These are phyloP conservation scores for Carduelis carduelis DNA, from an alignment of 2,797 vertebrate species.

Conservation along the genomic window DNA sequence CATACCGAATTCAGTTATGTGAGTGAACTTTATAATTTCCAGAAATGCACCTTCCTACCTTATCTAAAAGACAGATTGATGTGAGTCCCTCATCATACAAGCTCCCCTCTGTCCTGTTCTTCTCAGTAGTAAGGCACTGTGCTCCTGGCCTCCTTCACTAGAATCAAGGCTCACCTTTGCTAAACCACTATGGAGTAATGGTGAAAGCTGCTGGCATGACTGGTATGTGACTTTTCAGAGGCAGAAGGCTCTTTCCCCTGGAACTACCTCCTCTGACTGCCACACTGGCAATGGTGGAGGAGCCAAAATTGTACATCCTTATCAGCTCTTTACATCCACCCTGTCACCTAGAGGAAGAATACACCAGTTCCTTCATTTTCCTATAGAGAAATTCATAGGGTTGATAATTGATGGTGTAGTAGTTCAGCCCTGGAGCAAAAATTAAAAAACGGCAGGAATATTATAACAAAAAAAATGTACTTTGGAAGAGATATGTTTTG, in stretches of 20 bases:
- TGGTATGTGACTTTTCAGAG: neutral
- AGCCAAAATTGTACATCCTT: neutral
- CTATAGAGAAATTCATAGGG: neutral
- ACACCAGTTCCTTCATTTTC: neutral
- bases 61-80: neutral
- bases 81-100: neutral
- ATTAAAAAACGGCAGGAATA: neutral
- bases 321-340: neutral
- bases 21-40: neutral
- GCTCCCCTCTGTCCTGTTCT: neutral
- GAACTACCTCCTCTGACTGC: neutral
- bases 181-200: neutral
- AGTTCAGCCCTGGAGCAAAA: neutral
- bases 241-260: neutral
- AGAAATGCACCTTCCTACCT: neutral
- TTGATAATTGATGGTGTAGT: neutral
- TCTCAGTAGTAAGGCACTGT: neutral
- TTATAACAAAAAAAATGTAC: neutral
- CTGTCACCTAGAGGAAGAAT: neutral
- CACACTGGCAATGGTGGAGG: neutral
- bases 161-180: neutral
- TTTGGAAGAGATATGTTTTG: neutral
- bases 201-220: neutral
- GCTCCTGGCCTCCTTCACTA: neutral
- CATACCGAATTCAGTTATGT: neutral